Base-by-base conservation (phyloP, 2,888 invertebrate genomes). In the Athetis lepigone region DNA sequence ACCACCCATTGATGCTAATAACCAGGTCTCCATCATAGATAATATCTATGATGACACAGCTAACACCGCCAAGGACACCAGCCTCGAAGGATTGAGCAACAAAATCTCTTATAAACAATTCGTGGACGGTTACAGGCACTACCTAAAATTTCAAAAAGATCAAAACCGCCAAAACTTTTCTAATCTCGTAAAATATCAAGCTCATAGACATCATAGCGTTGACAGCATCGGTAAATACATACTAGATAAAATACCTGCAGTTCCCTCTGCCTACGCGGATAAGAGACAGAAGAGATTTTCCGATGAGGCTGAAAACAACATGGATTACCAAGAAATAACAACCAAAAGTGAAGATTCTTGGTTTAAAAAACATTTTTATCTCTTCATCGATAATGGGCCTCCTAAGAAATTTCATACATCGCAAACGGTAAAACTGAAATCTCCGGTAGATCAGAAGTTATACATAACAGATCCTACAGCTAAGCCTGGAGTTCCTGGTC, bases 201-300 rank as follows among this genome's bases (percentile, higher is more conserved):
- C 94, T 1, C 94, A 94, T 37, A 88, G 74, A 70, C 94, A 94
- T 55, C 94, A 94, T 43, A 90, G 81, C 13, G 93, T 94, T 4
- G 90, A 94, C 37, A 93, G 93, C 56, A 93, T 94, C 8, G 94
- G 94, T n/a, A 94, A 93, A 68, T 92, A 75, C 55, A 94, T 94
- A 50, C 72, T 93, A 1, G 83, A 88, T 29, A 94, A 92, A 80
- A 79, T 94, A 65, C 94, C 94, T n/a, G 5, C 77, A 78, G 16
- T 8, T 91, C 40, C 85, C 89, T 6, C 27, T n/a, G n/a, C 73
- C 1, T 3, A 2, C 5, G 19, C 23, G 9, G 29, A 19, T 1
- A 39, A 4, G 11, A 82, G 79, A 70, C 47, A 75, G 16, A 82
- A 77, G 52, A 58, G 80, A 18, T 85, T 88, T 61, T 88, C 88